Conservation (phyloP, 2,888 invertebrate species). For the Timandra comae region DNA sequence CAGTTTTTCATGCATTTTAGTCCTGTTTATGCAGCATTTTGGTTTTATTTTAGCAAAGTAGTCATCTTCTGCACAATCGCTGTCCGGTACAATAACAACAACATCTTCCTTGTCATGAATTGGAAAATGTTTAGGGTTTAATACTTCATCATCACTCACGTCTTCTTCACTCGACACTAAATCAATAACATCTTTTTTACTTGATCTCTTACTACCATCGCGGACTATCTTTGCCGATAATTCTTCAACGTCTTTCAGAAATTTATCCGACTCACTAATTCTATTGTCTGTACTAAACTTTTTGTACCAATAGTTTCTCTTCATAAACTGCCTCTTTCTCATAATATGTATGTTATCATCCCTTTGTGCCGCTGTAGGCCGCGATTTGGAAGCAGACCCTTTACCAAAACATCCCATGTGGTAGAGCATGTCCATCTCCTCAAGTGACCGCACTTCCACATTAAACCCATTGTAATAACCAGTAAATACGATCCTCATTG, state of each 20-base stretch:
- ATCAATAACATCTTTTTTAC: constrained; percentile 57
- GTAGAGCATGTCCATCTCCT: constrained; percentile 78
- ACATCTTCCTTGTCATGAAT: constrained; percentile 47
- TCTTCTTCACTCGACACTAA: constrained; percentile 66
- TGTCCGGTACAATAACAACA: constrained; percentile 79
- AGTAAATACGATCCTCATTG: constrained; percentile 65
- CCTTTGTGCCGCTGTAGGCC: constrained; percentile 57
- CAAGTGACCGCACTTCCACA: constrained; percentile 77
- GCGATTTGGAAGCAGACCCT: constrained; percentile 79
- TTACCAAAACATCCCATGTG: constrained; percentile 88
- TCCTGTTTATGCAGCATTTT: constrained; percentile 76
- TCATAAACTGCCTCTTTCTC: constrained; percentile 77
- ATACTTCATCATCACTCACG: constrained; percentile 28
- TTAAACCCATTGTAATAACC: constrained; percentile 82
- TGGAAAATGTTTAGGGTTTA: constrained; percentile 25
- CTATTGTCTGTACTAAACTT: constrained; percentile 41
- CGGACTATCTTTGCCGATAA: constrained; percentile 42
- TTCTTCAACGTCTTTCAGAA: constrained; percentile 48
- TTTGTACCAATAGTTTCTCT: constrained; percentile 75
- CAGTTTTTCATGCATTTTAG: constrained; percentile 78
- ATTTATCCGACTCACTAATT: constrained; percentile 32
- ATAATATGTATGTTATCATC: constrained; percentile 63
- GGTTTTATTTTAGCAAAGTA: constrained; percentile 79
- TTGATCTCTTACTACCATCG: constrained; percentile 36
- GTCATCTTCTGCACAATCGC: constrained; percentile 79